These are phyloP conservation scores for Stramonita haemastoma DNA, from an alignment of 2,888 invertebrate genomes.

Conservation along the genomic window DNA sequence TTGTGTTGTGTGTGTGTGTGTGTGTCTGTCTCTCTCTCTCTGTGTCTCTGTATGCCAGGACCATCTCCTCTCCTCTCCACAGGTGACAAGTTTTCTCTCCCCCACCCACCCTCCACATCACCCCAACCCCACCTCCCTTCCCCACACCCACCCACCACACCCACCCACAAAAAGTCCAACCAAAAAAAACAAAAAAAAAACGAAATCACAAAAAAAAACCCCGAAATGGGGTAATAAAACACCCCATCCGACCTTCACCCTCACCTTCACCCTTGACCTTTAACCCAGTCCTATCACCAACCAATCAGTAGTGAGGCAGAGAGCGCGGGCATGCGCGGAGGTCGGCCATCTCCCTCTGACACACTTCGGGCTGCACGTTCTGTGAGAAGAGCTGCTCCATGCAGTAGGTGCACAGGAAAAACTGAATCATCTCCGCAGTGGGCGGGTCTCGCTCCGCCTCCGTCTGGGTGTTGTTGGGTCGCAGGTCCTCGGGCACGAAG, in stretches of 20 bases:
- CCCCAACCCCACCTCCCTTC: too few species aligned
- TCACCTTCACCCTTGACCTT: background rate
- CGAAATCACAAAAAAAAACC: too few species aligned
- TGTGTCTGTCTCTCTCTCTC: background rate
- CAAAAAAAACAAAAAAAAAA: too few species aligned
- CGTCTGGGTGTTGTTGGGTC: background rate
- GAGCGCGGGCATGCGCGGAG: background rate
- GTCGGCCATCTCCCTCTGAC: background rate
- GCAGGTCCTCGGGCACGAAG: background rate
- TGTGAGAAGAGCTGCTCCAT: background rate
- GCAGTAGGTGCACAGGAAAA: background rate
- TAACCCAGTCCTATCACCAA: background rate
- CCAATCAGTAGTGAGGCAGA: background rate
- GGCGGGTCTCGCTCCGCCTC: background rate
- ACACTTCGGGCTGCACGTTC: background rate
- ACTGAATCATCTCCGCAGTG: background rate
- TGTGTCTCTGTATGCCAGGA: too few species aligned
- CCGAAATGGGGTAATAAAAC: too few species aligned
- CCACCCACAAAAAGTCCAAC: too few species aligned
- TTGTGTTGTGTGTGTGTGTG: background rate
- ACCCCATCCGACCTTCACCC: background rate
- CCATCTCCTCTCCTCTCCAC: too few species aligned
- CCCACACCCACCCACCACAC: too few species aligned
- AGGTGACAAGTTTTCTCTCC: too few species aligned
- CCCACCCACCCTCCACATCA: too few species aligned